A percentile compares a stretch with the other conserved stretches of the same genome.
These are phyloP conservation scores for Apotomis capreana DNA, from an alignment of 2,888 invertebrate genomes.

Conservation along the genomic window DNA sequence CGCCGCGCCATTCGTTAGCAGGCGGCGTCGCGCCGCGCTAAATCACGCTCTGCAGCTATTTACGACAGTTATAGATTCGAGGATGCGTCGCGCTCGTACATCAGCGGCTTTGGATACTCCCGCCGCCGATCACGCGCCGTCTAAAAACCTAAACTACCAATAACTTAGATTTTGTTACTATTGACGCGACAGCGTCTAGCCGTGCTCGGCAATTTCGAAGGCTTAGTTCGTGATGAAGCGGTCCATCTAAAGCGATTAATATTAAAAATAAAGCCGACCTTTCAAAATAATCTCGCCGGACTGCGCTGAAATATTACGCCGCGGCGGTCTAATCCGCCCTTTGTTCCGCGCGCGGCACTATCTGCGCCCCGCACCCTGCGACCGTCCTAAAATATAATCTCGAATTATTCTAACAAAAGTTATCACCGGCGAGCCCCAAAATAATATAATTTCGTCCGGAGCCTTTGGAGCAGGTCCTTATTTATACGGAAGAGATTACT, in stretches of 20 bases:
- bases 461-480: not conserved
- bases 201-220: not conserved
- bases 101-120: conserved; percentile 49
- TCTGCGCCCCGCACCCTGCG: conserved; percentile 26
- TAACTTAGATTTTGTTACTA: conserved; percentile 20
- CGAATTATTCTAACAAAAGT: conserved; percentile 39
- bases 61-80: conserved; percentile 31
- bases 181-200: conserved; percentile 5
- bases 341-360: conserved; percentile 42
- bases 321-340: conserved; percentile 52
- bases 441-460: conserved; percentile 20
- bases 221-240: not conserved
- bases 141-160: conserved; percentile 22
- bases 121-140: conserved; percentile 21
- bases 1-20: conserved; percentile 55
- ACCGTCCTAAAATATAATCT: conserved; percentile 37
- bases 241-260: conserved; percentile 19
- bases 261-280: conserved; percentile 28
- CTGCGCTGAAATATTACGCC: conserved; percentile 55
- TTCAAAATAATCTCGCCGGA: conserved; percentile 15
- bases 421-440: conserved; percentile 27
- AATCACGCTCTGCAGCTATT: conserved; percentile 32
- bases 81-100: conserved; percentile 49
- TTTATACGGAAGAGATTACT: conserved; percentile 17
- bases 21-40: conserved; percentile 44